These are phyloP conservation scores for Catharus minimus DNA, from an alignment of 2,113 vertebrate species.

Conservation along the genomic window DNA sequence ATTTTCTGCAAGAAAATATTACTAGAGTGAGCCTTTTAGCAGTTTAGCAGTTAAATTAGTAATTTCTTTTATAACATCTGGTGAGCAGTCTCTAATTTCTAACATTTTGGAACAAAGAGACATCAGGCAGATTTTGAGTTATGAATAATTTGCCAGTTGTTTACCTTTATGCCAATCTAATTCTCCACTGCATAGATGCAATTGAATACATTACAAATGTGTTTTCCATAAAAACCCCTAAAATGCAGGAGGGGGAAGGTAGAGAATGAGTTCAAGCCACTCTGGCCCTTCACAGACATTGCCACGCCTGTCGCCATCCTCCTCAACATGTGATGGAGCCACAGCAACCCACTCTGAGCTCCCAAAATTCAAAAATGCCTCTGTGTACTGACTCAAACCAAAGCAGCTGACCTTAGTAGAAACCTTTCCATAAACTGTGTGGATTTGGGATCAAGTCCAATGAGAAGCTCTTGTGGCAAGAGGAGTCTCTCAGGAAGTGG, in stretches of 20 bases:
- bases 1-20: slow-evolving; percentile 74
- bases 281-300: not conserved
- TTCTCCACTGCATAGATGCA: slow-evolving; percentile 54
- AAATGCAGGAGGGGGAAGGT: not conserved
- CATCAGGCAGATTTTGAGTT: slow-evolving; percentile 62
- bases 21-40: slow-evolving; percentile 74
- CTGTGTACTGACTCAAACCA: not conserved
- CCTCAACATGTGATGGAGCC: not conserved
- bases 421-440: not conserved
- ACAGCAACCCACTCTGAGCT: not conserved
- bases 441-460: slow-evolving; percentile 10
- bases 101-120: slow-evolving; percentile 71
- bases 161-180: slow-evolving; percentile 80
- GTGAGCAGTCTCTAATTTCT: slow-evolving; percentile 80
- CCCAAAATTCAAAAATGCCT: not conserved
- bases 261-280: not conserved
- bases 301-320: not conserved
- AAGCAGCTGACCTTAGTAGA: not conserved
- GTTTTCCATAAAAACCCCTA: slow-evolving; percentile 58
- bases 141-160: slow-evolving; percentile 76
- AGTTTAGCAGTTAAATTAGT: slow-evolving; percentile 80
- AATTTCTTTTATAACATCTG: slow-evolving; percentile 79
- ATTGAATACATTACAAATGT: slow-evolving; percentile 66
- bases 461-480: not conserved
- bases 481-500: not conserved